A percentile compares a stretch with the other conserved stretches of the same genome.
Conservation (phyloP, 2,113 vertebrate species). For the Grammatotria lemairii region DNA sequence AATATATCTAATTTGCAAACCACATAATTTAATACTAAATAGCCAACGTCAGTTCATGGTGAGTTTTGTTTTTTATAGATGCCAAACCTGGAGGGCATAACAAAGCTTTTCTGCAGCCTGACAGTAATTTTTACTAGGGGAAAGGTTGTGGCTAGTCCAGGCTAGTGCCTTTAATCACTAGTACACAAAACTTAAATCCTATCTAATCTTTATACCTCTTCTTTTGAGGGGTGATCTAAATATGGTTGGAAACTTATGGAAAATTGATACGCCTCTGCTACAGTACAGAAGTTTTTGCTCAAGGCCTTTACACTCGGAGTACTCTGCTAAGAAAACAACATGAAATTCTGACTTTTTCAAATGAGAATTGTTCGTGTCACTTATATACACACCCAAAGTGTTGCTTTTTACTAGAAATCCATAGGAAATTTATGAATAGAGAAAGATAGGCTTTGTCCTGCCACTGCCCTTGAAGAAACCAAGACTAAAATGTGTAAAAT, state of each 20-base stretch:
- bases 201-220: neutral
- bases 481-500: neutral
- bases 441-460: neutral
- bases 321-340: neutral
- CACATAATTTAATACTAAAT: neutral
- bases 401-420: neutral
- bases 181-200: neutral
- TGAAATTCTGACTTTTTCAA: neutral
- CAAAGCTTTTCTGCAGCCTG: neutral
- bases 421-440: neutral
- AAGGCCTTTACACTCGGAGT: neutral
- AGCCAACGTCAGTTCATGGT: neutral
- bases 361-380: neutral
- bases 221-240: neutral
- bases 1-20: neutral
- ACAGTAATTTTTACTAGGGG: neutral
- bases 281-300: neutral
- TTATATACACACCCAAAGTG: neutral
- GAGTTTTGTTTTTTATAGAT: neutral
- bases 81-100: neutral
- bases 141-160: neutral
- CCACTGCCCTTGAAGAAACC: neutral
- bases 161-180: neutral
- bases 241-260: neutral
- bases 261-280: neutral